A percentile compares a stretch with the other conserved stretches of the same genome.
Conservation (phyloP, 2,113 vertebrate species). For the Mustelus asterias region DNA sequence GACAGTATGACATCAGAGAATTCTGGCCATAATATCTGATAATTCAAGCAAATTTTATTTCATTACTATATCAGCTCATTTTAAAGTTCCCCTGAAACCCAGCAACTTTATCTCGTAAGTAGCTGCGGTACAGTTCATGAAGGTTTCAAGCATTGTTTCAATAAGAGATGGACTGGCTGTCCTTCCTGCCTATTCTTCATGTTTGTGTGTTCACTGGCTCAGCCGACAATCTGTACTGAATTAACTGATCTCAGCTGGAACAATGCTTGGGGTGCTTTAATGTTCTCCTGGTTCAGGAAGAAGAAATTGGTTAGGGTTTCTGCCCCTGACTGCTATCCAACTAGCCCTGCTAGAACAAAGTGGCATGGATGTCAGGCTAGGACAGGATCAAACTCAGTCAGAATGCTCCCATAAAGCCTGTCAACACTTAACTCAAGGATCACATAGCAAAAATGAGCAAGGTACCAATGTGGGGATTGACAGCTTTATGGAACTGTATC, state of each 20-base stretch:
- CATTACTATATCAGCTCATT: not conserved
- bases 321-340: not conserved
- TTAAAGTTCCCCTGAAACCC: not conserved
- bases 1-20: too few species aligned
- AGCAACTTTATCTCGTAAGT: not conserved
- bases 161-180: not conserved
- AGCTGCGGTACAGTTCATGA: not conserved
- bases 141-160: not conserved
- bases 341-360: not conserved
- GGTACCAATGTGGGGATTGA: not conserved
- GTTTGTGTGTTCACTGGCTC: not conserved
- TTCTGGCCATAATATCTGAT: not conserved
- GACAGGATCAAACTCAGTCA: not conserved
- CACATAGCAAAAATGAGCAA: not conserved
- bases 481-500: not conserved
- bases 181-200: not conserved
- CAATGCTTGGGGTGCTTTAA: not conserved
- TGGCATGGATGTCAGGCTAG: not conserved
- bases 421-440: not conserved
- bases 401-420: not conserved
- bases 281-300: not conserved
- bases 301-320: not conserved
- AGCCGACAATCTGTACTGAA: not conserved
- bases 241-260: constrained; percentile 22
- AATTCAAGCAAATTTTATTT: not conserved